A percentile compares a stretch with the other conserved stretches of the same genome.
These are phyloP conservation scores for Neelides folsomi DNA, from an alignment of 2,888 invertebrate genomes.

Conservation along the genomic window DNA sequence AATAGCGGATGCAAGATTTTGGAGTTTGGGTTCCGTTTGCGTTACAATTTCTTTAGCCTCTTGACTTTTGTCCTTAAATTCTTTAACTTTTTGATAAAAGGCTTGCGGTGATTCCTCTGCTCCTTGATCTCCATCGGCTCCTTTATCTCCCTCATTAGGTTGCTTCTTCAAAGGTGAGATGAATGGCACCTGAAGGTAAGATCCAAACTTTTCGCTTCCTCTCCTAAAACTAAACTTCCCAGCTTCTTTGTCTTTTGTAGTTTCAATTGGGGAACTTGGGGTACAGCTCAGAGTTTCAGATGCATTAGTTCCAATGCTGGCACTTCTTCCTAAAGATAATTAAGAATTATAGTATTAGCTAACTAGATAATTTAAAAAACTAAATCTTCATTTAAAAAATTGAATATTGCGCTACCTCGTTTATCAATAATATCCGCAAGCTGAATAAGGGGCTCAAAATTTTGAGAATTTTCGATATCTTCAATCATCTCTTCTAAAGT, in stretches of 20 bases:
- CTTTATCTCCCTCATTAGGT: too few relatives aligned
- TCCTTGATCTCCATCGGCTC: not conserved
- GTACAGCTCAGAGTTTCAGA: not conserved
- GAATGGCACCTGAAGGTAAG: too few relatives aligned
- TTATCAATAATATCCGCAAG: conserved; percentile 7
- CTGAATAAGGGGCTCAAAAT: conserved; percentile 16
- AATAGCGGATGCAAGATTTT: conserved; percentile 1
- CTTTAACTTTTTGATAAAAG: conserved; percentile 4
- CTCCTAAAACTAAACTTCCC: too few relatives aligned
- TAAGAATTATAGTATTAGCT: not conserved
- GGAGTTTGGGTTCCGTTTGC: conserved; percentile 3
- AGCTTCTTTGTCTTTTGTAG: too few relatives aligned
- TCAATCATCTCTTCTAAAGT: conserved; percentile 22
- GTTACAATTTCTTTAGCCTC: conserved; percentile 4
- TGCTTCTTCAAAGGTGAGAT: too few relatives aligned
- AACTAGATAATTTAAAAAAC: not conserved
- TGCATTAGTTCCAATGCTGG: not conserved
- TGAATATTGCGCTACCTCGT: not conserved
- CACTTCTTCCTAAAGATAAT: not conserved
- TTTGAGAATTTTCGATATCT: conserved; percentile 19
- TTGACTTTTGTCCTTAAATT: conserved; percentile 5
- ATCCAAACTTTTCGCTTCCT: too few relatives aligned
- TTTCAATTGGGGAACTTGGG: not conserved
- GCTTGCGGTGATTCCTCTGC: not conserved
- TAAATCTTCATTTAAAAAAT: not conserved